Evolutionary conservation across 23 tunicate species (phyloP).

Genomic region (Trididemnum nubilum): DNA sequence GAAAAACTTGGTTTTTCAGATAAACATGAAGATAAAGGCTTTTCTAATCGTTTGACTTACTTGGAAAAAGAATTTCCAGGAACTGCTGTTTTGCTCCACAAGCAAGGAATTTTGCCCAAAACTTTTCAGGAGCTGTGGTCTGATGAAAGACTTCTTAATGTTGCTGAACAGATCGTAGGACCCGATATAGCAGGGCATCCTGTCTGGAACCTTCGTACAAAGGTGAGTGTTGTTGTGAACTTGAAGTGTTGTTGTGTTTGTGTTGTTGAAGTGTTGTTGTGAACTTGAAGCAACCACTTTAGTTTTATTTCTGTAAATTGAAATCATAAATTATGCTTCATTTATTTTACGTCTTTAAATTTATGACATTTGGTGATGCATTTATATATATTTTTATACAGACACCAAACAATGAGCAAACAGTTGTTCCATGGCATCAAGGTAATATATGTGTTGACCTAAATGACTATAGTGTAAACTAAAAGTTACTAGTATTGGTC

Average conservation of each 20-base stretch:
- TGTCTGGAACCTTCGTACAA: conserved; percentile 90
- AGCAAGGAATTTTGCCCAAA: conserved; percentile 68
- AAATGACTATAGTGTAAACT: no score
- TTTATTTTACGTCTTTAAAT: no score
- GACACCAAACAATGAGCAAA: conserved; percentile 87
- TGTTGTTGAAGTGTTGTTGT: background rate
- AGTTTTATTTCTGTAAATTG: no score
- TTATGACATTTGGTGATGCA: no score
- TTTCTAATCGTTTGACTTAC: conserved; percentile 62
- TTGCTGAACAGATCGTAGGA: conserved; percentile 87
- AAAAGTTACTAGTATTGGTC: no score
- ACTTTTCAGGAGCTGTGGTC: conserved; percentile 72
- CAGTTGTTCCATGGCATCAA: conserved; percentile 98
- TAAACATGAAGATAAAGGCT: conserved; percentile 81
- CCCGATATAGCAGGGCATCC: conserved; percentile 98
- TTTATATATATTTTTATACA: no score
- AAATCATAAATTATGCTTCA: no score
- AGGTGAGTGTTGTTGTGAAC: conserved; percentile 38
- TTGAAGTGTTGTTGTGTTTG: background rate
- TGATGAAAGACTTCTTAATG: conserved; percentile 75
- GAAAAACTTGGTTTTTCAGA: no score
- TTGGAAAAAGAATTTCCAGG: conserved; percentile 83
- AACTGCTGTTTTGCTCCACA: conserved; percentile 73
- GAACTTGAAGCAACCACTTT: no score
- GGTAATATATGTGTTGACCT: no score